Evolutionary conservation across 2,888 invertebrate species (phyloP), one percentile per base, ranked within the genome.

Genomic region (Panzeria rudis): DNA sequence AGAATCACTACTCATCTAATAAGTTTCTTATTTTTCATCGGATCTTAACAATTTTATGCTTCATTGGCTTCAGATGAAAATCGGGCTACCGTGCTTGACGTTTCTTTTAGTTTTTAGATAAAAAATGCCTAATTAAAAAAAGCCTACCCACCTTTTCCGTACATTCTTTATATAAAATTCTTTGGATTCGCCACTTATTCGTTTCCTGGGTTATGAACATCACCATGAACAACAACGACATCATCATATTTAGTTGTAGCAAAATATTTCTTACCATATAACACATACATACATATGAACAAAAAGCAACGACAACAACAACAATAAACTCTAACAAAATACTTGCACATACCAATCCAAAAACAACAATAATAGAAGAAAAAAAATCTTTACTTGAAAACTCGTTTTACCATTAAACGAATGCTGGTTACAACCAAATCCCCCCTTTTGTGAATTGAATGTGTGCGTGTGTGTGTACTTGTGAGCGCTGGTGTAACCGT

Each of bases 351-450:
- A 64, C 64, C 17, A 23, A 11, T 25, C 38, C 25, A 61, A 83
- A 52, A 83, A 68, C 71, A 71, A 72, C 20, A 68, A 41, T 47
- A 59, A 59, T 59, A 75, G 25, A 9, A 75, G 25, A 9, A 61
- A 69, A 44, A 80, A 72, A 86, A 84, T 86, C 78, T 79, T 76
- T 86, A 85, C 78, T 86, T 80, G 54, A 86, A 87, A 87, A 87
- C 87, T 85, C 68, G 87, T 87, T 87, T 87, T 86, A 83, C 84
- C 86, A 86, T 84, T 83, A 86, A 85, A 72, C 52, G 68, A 59
- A 50, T 56, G 66, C 20, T 56, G 11, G 76, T 54, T 32, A 41
- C 50, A 61, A 73, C n/a, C 50, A 50, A 72, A 52, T 38, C 54
- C 56, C 66, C 56, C 50, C 32, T 15, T 15, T 4, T 61, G 47